phyloP scores from a whole-genome alignment of 2,888 invertebrate genomes.

The Cistogaster globosa region DNA sequence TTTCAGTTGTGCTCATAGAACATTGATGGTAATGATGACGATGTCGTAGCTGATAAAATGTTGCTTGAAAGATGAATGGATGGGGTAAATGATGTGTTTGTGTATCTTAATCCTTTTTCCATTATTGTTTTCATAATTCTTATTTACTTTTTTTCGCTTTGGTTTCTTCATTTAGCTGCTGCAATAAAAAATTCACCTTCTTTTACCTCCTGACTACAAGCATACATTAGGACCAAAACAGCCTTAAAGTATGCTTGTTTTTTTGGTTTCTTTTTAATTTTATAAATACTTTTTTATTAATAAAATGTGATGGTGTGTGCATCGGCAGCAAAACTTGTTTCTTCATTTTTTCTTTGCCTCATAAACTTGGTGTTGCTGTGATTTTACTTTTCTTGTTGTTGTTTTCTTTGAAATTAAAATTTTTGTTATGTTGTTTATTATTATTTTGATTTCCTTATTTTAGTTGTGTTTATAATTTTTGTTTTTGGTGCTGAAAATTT shows the following conservation, averaged over 20 bases:
- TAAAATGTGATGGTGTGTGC: neutral
- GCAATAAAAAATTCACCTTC: slow-evolving; percentile 45
- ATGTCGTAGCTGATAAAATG: slow-evolving; percentile 12
- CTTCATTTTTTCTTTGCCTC: neutral
- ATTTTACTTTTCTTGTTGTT: slow-evolving; percentile 54
- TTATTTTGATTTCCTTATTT: slow-evolving; percentile 56
- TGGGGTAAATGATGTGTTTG: slow-evolving; percentile 69
- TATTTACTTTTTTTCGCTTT: slow-evolving; percentile 78
- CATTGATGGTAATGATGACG: slow-evolving; percentile 39
- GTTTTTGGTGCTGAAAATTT: slow-evolving; percentile 50
- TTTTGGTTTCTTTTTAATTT: slow-evolving; percentile 46
- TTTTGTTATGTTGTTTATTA: slow-evolving; percentile 66
- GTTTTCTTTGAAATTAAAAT: slow-evolving; percentile 41
- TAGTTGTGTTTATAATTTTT: slow-evolving; percentile 50
- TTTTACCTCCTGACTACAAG: neutral
- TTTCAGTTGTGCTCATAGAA: neutral
- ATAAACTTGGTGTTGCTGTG: slow-evolving; percentile 38
- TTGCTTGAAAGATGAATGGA: neutral
- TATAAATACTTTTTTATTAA: slow-evolving; percentile 55
- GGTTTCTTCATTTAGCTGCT: slow-evolving; percentile 60
- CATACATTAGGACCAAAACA: neutral
- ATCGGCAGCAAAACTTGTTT: neutral
- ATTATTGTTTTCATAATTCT: slow-evolving; percentile 83
- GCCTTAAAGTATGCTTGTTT: slow-evolving; percentile 58
- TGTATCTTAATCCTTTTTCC: slow-evolving; percentile 83